These are phyloP conservation scores for Magallana ariakensis DNA, from an alignment of 1,140 invertebrate species.

Conservation along the genomic window DNA sequence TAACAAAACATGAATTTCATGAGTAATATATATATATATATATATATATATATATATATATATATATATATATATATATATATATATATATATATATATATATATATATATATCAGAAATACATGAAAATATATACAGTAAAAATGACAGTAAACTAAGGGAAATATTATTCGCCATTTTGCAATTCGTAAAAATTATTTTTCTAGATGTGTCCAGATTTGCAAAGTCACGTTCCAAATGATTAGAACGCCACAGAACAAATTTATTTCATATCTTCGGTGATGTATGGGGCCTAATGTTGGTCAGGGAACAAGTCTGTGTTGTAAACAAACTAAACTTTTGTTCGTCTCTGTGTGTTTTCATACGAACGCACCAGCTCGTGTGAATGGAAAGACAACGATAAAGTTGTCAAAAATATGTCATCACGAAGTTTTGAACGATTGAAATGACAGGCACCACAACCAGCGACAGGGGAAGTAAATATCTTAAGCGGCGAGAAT, in stretches of 20 bases:
- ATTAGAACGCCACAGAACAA: background rate
- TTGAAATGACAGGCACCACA: background rate
- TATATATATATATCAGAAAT: too few relatives aligned
- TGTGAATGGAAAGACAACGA: background rate
- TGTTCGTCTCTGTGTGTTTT: background rate
- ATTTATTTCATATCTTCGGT: background rate
- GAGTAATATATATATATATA: too few relatives aligned
- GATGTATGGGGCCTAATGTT: background rate
- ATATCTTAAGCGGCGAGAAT: slow-evolving; percentile 7
- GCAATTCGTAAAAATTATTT: too few relatives aligned
- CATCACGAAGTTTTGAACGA: background rate
- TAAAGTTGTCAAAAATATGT: slow-evolving; percentile 32
- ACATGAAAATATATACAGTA: too few relatives aligned
- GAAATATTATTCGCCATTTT: too few relatives aligned
- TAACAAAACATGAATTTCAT: too few relatives aligned
- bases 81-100: too few relatives aligned
- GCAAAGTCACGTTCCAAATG: too few relatives aligned
- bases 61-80: too few relatives aligned
- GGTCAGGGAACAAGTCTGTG: background rate
- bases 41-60: too few relatives aligned
- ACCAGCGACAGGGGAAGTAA: slow-evolving; percentile 19
- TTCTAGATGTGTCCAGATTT: too few relatives aligned
- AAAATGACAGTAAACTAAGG: too few relatives aligned
- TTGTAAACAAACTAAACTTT: background rate
- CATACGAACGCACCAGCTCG: background rate